Evolutionary conservation across 2,888 invertebrate species (phyloP), one percentile per base, ranked within the genome.

Genomic region (Phorcus lineatus): DNA sequence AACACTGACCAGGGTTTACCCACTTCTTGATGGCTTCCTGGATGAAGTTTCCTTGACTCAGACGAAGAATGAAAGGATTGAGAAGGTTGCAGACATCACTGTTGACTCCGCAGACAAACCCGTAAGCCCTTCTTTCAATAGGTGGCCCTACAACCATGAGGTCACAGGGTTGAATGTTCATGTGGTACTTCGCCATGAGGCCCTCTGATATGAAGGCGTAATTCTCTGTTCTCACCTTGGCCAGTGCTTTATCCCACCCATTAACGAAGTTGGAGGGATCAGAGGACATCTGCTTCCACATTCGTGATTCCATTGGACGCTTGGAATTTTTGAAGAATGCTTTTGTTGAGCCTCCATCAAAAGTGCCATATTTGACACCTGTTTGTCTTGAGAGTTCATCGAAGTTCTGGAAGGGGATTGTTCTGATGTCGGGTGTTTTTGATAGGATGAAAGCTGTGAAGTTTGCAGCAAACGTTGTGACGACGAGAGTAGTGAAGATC

Each of bases 141-240:
- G 78, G 75, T 7, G 85, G 83, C 2, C 85, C 86, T 16, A 84
- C 40, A 2, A 83, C 76, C 82, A 86, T 84, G 66, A 83, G 81
- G 22, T 85, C 81, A 74, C 86, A 86, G 0, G 86, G 86, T 17
- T 81, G 76, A 28, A 79, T 52, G 13, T 55, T 75, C 0, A 82
- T 57, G 1, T 75, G 16, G 74, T 83, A 82, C 19, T 86, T 81
- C 17, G 85, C 85, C 66, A 78, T 9, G 0, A 83, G 81, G 57
- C 81, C 82, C 13, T 85, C 85, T 82, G 81, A 75, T 11, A 87
- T 83, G n/a, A 86, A 80, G 6, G 85, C 87, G 52, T 80, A 83
- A 2, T 77, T 78, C 13, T 82, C 85, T 40, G 82, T 66, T 16
- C 66, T 75, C 36, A 87, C 85, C 66, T 81, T 80, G 0, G 16